Base-by-base conservation (phyloP, 2,113 vertebrate genomes). In the Semnornis frantzii region DNA sequence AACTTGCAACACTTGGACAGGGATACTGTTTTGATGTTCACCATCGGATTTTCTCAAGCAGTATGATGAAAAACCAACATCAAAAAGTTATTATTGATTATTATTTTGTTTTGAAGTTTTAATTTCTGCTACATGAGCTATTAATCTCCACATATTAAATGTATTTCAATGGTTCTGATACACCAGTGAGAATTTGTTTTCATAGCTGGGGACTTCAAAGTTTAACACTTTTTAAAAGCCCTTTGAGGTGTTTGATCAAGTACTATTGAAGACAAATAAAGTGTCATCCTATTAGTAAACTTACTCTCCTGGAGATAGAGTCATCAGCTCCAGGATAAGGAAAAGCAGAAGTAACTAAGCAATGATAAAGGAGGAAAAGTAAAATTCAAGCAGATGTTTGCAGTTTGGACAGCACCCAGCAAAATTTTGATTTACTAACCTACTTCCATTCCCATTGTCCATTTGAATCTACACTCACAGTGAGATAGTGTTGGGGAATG, bases 161-260 rank as follows among this genome's bases (percentile, higher is more conserved):
- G 3, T 27, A 20, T 76, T 88, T 75, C 62, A 90, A 14, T 55
- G 20, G 83, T 39, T 85, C 17, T 1, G 3, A 39, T 27, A 58
- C 3, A 59, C 1, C 6, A n/a, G 15, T 55, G 13, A 79, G 64
- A 83, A 78, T 5, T 15, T 57, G 2, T 34, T 58, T 78, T 66
- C 18, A 28, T 23, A 82, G 27, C 34, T 57, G 16, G 12, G 28
- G 27, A 23, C 39, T 89, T 85, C 50, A 37, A 42, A 82, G 16
- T 71, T 86, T 82, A 73, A 84, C 76, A 75, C 92, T 60, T 72
- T 86, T 89, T 34, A 69, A 55, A 78, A 90, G 39, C 30, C 72
- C 31, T 62, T 81, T 33, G 25, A 54, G n/a, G 30, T 27, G 1
- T 20, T 78, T 77, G 33, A 72, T 68, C 8, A 84, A 69, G 18